Evolutionary conservation across 2,113 vertebrate species (phyloP).

Genomic region (Lagopus muta): DNA sequence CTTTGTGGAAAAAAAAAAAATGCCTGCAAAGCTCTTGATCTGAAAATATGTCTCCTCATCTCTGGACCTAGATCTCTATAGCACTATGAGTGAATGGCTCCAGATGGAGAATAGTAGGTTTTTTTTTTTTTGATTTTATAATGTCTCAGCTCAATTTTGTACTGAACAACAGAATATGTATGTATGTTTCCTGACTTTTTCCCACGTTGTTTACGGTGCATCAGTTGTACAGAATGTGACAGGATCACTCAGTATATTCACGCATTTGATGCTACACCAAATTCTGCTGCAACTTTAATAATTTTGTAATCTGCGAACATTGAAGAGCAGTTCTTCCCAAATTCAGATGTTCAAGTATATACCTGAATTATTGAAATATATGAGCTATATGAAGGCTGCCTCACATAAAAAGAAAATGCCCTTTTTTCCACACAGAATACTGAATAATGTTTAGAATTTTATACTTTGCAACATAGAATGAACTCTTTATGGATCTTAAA

Average conservation of each 20-base stretch:
- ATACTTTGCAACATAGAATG: background rate
- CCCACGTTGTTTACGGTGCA: background rate
- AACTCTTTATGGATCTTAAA: background rate
- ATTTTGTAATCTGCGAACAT: background rate
- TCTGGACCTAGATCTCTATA: background rate
- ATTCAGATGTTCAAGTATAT: background rate
- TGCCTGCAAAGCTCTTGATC: background rate
- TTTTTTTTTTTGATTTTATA: background rate
- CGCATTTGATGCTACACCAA: background rate
- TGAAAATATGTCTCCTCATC: background rate
- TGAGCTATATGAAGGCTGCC: background rate
- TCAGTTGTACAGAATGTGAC: background rate
- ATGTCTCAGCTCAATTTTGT: background rate
- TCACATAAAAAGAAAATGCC: background rate
- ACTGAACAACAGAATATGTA: background rate
- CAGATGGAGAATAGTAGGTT: background rate
- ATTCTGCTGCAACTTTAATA: background rate
- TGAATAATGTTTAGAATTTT: background rate
- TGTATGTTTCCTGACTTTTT: background rate
- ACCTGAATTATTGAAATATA: background rate
- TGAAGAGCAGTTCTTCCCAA: background rate
- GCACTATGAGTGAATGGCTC: background rate
- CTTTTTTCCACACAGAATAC: background rate
- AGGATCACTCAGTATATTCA: background rate
- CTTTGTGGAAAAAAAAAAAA: background rate